A percentile compares a stretch with the other conserved stretches of the same genome.
phyloP scores from a whole-genome alignment of 2,888 invertebrate species.

The Netelia virgata region DNA sequence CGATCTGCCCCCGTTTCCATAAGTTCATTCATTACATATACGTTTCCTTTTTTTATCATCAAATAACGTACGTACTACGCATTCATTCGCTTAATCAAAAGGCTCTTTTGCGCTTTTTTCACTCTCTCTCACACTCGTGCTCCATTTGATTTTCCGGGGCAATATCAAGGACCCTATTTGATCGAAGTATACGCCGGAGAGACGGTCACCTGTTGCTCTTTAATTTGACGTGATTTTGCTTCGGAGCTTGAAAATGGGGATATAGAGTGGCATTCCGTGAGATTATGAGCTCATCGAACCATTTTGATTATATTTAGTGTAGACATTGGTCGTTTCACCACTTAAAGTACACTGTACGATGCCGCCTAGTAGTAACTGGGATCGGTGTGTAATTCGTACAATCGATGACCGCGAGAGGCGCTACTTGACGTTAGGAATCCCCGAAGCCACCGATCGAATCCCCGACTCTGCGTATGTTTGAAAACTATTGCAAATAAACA shows the following conservation, averaged over 20 bases:
- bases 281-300: slow-evolving; percentile 28
- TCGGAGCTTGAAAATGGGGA: slow-evolving; percentile 18
- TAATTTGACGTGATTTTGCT: slow-evolving; percentile 77
- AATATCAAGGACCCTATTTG: slow-evolving; percentile 51
- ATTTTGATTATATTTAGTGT: slow-evolving; percentile 24
- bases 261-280: not conserved
- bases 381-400: not conserved
- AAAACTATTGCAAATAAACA: not conserved
- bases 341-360: not conserved
- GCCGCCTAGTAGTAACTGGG: not conserved
- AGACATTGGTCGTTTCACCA: not conserved
- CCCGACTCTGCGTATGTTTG: not conserved
- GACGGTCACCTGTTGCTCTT: slow-evolving; percentile 81
- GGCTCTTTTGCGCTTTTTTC: not conserved
- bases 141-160: slow-evolving; percentile 19
- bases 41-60: slow-evolving; percentile 17
- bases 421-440: not conserved
- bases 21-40: slow-evolving; percentile 45
- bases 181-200: slow-evolving; percentile 75
- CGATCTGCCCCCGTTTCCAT: slow-evolving; percentile 13
- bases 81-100: not conserved
- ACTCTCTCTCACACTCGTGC: not conserved
- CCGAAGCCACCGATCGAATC: not conserved
- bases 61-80: slow-evolving; percentile 13
- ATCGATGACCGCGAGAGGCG: not conserved